phyloP scores from a whole-genome alignment of 2,888 invertebrate species.

The Drosophila mettleri region DNA sequence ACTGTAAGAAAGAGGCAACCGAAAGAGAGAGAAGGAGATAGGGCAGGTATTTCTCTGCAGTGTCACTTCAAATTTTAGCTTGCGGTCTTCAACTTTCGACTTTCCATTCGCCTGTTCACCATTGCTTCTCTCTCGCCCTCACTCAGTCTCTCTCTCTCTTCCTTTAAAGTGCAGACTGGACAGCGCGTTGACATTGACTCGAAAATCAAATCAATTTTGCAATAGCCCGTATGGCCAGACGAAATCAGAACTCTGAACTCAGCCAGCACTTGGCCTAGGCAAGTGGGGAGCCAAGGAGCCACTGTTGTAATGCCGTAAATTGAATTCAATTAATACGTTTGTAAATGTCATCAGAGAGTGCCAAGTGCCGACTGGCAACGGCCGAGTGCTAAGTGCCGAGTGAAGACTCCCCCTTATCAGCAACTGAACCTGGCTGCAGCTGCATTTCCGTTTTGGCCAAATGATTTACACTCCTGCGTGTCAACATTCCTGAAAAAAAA shows the following conservation, averaged over 20 bases:
- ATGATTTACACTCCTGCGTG: conserved; percentile 3
- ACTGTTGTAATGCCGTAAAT: conserved; percentile 49
- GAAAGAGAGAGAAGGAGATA: no score
- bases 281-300: not conserved
- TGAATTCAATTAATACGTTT: conserved; percentile 69
- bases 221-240: conserved; percentile 12
- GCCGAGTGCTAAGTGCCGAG: conserved; percentile 3
- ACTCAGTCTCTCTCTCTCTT: not conserved
- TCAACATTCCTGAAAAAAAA: not conserved
- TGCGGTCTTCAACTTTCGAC: conserved; percentile 20
- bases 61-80: conserved; percentile 21
- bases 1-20: conserved; percentile 9
- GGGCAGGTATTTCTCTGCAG: conserved; percentile 2
- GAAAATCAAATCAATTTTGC: conserved; percentile 65
- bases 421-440: conserved; percentile 6
- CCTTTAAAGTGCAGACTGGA: conserved; percentile 14
- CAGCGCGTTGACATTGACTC: conserved; percentile 60
- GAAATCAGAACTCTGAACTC: conserved; percentile 2
- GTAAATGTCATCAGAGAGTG: conserved; percentile 52
- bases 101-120: not conserved
- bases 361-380: conserved; percentile 8
- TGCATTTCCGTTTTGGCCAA: conserved; percentile 12
- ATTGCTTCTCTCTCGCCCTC: not conserved
- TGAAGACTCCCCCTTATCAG: conserved; percentile 5
- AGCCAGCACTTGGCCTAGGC: not conserved